phyloP scores from a whole-genome alignment of 1,140 invertebrate genomes.

The Brachystomella parvula region DNA sequence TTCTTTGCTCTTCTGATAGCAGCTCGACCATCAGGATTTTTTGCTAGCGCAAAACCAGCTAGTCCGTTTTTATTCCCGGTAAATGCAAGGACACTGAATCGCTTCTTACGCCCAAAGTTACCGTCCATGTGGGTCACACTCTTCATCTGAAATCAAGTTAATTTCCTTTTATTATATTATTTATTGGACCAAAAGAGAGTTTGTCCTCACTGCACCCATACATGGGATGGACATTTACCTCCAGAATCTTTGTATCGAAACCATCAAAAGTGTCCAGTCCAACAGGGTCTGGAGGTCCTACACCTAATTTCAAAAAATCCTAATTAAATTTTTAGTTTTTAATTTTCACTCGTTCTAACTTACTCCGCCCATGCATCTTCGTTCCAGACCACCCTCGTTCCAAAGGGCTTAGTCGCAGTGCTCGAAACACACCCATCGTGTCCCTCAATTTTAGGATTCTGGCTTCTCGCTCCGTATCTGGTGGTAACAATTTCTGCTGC shows the following conservation, averaged over 20 bases:
- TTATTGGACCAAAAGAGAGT: no score
- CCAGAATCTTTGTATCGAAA: slow-evolving; percentile 79
- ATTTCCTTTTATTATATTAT: no score
- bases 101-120: slow-evolving; percentile 65
- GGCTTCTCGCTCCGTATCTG: slow-evolving; percentile 61
- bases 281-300: slow-evolving; percentile 78
- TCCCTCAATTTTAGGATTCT: slow-evolving; percentile 65
- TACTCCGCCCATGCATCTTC: slow-evolving; percentile 71
- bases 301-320: no score
- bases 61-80: slow-evolving; percentile 85
- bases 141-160: slow-evolving; percentile 50
- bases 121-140: slow-evolving; percentile 75
- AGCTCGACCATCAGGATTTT: slow-evolving; percentile 54
- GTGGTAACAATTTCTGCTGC: slow-evolving; percentile 57
- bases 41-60: slow-evolving; percentile 69
- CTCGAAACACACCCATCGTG: slow-evolving; percentile 54
- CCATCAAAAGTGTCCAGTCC: slow-evolving; percentile 75
- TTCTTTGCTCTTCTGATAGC: slow-evolving; percentile 71
- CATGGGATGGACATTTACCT: slow-evolving; percentile 52
- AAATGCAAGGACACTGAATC: slow-evolving; percentile 60
- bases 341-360: no score
- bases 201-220: no score
- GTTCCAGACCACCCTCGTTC: slow-evolving; percentile 82
- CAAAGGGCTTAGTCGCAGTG: slow-evolving; percentile 60
- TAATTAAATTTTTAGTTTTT: no score